A percentile compares a stretch with the other conserved stretches of the same genome.
Conservation (phyloP, 2,797 vertebrate genomes). For the Falco novaeseelandiae region DNA sequence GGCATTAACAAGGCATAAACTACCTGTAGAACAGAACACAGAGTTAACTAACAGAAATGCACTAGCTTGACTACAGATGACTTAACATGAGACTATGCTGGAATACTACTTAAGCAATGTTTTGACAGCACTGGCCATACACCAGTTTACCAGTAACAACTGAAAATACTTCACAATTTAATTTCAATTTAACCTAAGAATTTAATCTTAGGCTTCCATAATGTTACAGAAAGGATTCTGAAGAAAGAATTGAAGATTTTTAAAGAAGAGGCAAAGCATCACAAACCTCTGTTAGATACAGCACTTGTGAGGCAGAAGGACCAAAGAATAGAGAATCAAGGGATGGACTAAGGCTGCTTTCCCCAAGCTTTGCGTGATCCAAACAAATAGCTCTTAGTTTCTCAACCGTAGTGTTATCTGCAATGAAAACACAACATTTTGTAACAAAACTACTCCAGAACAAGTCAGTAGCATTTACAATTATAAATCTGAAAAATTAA, state of each 20-base stretch:
- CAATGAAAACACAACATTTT: constrained; percentile 55
- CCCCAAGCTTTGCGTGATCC: constrained; percentile 97
- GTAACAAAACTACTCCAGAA: background rate
- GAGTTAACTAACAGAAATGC: background rate
- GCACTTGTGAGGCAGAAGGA: constrained; percentile 98
- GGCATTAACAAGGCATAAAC: constrained; percentile 99
- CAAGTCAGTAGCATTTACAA: background rate
- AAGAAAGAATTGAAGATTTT: background rate
- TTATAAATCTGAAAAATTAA: background rate
- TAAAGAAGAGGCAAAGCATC: background rate
- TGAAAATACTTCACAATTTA: background rate
- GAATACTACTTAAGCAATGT: background rate
- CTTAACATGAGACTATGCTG: background rate
- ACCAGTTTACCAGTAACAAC: background rate
- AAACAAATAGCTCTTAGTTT: constrained; percentile 96
- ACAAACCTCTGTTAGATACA: constrained; percentile 98
- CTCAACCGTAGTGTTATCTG: constrained; percentile 97
- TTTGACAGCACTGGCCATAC: background rate
- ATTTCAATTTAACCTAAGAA: background rate
- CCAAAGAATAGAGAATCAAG: constrained; percentile 97
- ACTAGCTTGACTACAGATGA: background rate
- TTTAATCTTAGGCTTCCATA: background rate
- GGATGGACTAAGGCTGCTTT: constrained; percentile 97
- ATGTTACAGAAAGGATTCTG: background rate
- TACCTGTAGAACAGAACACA: constrained; percentile 80